Evolutionary conservation across 2,888 invertebrate genomes (phyloP), one percentile per base, ranked within the genome.

Genomic region (Reticulitermes lucifugus): DNA sequence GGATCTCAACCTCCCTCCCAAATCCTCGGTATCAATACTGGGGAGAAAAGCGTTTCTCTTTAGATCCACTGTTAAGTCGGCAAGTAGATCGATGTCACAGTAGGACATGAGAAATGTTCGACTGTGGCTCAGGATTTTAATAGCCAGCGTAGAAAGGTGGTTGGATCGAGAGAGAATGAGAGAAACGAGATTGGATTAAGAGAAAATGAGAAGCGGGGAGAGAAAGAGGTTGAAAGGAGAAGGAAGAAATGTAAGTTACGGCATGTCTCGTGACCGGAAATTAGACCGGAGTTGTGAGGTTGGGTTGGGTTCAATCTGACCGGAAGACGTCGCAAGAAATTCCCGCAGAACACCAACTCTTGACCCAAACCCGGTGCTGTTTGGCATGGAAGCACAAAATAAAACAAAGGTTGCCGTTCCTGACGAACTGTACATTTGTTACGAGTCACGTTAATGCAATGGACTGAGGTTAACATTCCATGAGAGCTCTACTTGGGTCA

Each of bases 221-320:
- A 73, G 73, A 35, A 43, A 10, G n/a, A 51, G 22, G 46, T 65
- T 18, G n/a, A 55, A 65, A 81, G 41, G 81, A 81, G 43, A 43
- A 81, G 65, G 59, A 59, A 5, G 81, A 81, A 79, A 70, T 65
- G 89, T 89, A 89, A 90, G 90, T 89, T 90, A 89, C 89, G 88
- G 88, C 77, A 88, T 88, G 88, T 89, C 89, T 89, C 88, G 88
- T 88, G 89, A 88, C 89, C 89, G 90, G 89, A 89, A 90, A 90
- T 90, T 89, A 90, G 89, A 89, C 88, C 87, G 88, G 88, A 89
- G 88, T 89, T 89, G 89, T 89, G 89, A 89, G 89, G 89, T 60
- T 71, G 79, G 89, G 89, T 70, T 35, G 79, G 79, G 60, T 18
- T 43, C 35, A 59, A 60, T 25, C 79, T 79, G 71, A 46, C 84